These are phyloP conservation scores for Schizaphis graminum DNA, from an alignment of 2,888 invertebrate genomes.

Conservation along the genomic window DNA sequence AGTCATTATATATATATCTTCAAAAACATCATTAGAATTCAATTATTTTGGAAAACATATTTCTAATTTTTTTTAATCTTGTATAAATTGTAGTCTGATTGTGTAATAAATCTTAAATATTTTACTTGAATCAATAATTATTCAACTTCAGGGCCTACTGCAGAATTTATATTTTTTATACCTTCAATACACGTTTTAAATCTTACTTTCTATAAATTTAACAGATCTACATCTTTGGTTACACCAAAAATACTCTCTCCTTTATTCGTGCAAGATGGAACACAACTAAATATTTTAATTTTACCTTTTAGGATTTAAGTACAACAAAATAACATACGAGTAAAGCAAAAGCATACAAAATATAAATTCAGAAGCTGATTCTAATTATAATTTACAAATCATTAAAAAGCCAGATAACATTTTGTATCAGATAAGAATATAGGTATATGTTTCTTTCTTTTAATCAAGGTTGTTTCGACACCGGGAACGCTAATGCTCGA, in stretches of 20 bases:
- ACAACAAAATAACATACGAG: background rate
- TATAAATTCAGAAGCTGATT: background rate
- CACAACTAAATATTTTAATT: background rate
- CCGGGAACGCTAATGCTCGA: background rate
- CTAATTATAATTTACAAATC: background rate
- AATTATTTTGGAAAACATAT: background rate
- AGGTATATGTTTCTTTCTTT: background rate
- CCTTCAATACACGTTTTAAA: background rate
- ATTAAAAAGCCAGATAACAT: background rate
- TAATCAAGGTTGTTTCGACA: background rate
- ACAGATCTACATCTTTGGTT: background rate
- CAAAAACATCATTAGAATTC: background rate
- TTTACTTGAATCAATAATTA: background rate
- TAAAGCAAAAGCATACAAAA: background rate
- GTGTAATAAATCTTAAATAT: background rate
- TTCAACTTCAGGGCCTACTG: background rate
- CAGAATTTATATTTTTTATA: conserved; percentile 18
- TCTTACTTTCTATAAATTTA: background rate
- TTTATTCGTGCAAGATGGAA: background rate
- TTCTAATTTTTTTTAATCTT: conserved; percentile 1
- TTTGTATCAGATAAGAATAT: background rate
- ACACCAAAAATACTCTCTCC: conserved; percentile 20
- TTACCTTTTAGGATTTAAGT: background rate
- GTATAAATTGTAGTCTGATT: background rate
- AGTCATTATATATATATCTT: background rate